Evolutionary conservation across 2,113 vertebrate genomes (phyloP).

Genomic region (Theristicus caerulescens): DNA sequence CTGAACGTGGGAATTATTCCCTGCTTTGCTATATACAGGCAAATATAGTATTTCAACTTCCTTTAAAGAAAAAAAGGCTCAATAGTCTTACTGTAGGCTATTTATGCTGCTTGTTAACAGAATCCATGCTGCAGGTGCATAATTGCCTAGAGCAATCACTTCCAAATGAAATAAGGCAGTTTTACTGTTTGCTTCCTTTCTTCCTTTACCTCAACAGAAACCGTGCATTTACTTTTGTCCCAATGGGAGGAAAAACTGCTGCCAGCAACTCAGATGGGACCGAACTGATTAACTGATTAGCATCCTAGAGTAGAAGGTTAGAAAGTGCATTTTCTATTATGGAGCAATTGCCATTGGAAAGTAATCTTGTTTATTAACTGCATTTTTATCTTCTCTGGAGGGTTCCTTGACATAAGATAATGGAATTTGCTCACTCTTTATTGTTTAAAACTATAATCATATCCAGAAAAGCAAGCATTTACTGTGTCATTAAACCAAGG

Average conservation of each 20-base stretch:
- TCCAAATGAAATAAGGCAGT: neutral
- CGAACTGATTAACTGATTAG: conserved; percentile 44
- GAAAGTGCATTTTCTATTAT: conserved; percentile 33
- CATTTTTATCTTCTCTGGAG: conserved; percentile 39
- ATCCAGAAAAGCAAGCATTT: conserved; percentile 30
- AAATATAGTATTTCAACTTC: neutral
- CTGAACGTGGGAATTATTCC: neutral
- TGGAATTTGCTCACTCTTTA: conserved; percentile 26
- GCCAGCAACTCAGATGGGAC: neutral
- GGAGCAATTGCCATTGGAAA: conserved; percentile 44
- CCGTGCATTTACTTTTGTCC: neutral
- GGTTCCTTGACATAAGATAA: conserved; percentile 25
- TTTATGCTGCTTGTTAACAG: neutral
- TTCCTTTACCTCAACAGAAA: neutral
- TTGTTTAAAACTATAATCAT: conserved; percentile 39
- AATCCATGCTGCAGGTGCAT: neutral
- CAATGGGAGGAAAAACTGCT: neutral
- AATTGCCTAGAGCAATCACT: neutral
- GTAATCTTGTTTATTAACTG: conserved; percentile 37
- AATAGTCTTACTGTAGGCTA: neutral
- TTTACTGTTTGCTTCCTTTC: neutral
- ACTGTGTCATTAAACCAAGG: conserved; percentile 13
- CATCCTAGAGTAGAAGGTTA: conserved; percentile 31
- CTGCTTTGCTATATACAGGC: neutral
- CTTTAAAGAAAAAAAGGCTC: neutral